Evolutionary conservation across 2,888 invertebrate genomes (phyloP).

Genomic region (Xestia ashworthii): DNA sequence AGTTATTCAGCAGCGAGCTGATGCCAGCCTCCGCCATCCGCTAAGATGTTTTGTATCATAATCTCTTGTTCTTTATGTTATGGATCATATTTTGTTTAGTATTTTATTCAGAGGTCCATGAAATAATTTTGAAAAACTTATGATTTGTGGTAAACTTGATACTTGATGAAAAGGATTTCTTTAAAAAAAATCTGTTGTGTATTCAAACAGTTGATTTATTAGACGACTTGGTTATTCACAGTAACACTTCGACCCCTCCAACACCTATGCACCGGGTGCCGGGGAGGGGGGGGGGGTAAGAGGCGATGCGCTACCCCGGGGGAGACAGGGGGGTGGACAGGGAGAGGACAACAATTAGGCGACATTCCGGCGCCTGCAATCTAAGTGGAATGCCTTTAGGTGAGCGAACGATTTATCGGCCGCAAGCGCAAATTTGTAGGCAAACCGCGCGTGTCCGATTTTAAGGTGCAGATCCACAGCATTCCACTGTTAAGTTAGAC

Average conservation of each 20-base stretch:
- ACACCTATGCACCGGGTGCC: constrained; percentile 36
- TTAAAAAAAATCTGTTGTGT: too few species aligned
- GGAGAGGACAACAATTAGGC: constrained; percentile 70
- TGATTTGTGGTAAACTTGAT: not conserved
- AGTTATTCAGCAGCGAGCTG: constrained; percentile 45
- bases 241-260: constrained; percentile 13
- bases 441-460: constrained; percentile 25
- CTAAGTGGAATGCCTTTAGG: constrained; percentile 73
- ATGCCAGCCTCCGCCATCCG: constrained; percentile 1
- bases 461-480: not conserved
- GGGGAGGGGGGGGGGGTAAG: not conserved
- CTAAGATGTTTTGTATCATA: not conserved
- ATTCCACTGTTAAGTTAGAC: too few species aligned
- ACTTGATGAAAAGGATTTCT: too few species aligned
- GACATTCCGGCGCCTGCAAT: constrained; percentile 73
- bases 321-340: constrained; percentile 4
- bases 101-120: rapidly evolving
- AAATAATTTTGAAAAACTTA: not conserved
- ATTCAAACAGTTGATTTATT: constrained; percentile 3
- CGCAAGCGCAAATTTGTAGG: constrained; percentile 59
- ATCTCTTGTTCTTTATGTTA: constrained; percentile 9
- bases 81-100: not conserved
- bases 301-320: not conserved
- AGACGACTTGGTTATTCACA: constrained; percentile 4
- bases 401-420: constrained; percentile 67